phyloP scores from a whole-genome alignment of 2,888 invertebrate genomes.

The Gymnocheta viridis region DNA sequence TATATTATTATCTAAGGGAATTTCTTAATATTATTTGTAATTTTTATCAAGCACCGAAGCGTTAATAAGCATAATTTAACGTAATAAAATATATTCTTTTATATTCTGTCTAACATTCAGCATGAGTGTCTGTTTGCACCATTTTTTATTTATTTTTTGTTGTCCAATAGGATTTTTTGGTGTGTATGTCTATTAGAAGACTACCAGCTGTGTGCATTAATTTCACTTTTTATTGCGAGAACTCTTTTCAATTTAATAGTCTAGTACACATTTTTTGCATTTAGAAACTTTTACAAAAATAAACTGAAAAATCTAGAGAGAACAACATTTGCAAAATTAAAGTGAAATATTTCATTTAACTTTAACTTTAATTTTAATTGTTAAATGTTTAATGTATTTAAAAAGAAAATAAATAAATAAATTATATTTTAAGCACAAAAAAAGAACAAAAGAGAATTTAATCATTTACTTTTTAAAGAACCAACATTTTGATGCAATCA shows the following conservation, averaged over 20 bases:
- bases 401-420: conserved; percentile 22
- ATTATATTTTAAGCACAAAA: background rate
- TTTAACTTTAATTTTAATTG: conserved; percentile 48
- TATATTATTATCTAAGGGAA: too few relatives aligned
- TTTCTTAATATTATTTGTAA: too few relatives aligned
- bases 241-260: conserved; percentile 54
- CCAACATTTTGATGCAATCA: conserved; percentile 49
- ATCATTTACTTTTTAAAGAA: conserved; percentile 9
- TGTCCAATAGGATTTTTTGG: conserved; percentile 15
- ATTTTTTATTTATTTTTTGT: conserved; percentile 13
- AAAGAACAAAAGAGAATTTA: conserved; percentile 23
- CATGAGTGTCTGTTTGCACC: conserved; percentile 13
- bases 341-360: conserved; percentile 29
- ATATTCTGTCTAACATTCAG: conserved; percentile 16
- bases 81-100: conserved; percentile 21
- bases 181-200: conserved; percentile 63
- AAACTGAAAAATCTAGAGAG: background rate
- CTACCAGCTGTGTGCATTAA: conserved; percentile 76
- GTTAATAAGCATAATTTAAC: too few relatives aligned
- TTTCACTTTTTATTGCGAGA: conserved; percentile 72
- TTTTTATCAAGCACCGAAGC: too few relatives aligned
- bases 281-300: conserved; percentile 38
- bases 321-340: conserved; percentile 16
- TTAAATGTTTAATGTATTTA: conserved; percentile 27
- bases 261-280: conserved; percentile 49